Conservation (phyloP, 2,113 vertebrate species). For the Cottus gobio region DNA sequence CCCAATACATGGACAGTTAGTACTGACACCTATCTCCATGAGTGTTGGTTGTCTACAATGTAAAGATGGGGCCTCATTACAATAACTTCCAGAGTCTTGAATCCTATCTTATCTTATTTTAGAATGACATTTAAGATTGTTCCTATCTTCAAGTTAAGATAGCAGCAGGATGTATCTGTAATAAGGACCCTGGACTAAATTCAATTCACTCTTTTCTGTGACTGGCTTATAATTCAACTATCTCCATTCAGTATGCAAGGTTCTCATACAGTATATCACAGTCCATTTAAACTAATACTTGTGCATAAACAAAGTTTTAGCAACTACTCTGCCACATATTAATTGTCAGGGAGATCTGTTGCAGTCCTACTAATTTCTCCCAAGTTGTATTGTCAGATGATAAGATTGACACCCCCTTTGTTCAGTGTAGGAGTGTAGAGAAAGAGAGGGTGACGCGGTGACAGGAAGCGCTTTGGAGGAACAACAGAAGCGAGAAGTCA, state of each 20-base stretch:
- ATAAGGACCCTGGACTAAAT: background rate
- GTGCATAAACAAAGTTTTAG: no score
- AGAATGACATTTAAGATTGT: background rate
- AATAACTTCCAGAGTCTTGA: background rate
- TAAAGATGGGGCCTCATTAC: background rate
- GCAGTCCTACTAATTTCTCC: background rate
- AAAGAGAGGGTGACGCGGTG: no score
- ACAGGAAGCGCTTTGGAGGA: background rate
- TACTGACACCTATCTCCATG: background rate
- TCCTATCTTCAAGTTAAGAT: background rate
- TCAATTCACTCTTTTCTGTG: background rate
- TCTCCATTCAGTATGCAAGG: background rate
- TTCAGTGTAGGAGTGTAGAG: no score
- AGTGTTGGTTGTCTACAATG: background rate
- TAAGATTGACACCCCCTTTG: background rate
- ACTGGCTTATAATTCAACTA: background rate
- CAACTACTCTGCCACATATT: background rate
- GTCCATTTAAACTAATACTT: background rate
- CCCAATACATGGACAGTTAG: background rate
- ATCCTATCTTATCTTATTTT: background rate
- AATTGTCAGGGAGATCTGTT: background rate
- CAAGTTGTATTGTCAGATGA: background rate
- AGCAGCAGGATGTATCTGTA: background rate
- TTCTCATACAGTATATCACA: background rate
- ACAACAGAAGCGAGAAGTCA: constrained; percentile 6